Evolutionary conservation across 2,888 invertebrate species (phyloP), one percentile per base, ranked within the genome.

Genomic region (Dynastes hyllus): DNA sequence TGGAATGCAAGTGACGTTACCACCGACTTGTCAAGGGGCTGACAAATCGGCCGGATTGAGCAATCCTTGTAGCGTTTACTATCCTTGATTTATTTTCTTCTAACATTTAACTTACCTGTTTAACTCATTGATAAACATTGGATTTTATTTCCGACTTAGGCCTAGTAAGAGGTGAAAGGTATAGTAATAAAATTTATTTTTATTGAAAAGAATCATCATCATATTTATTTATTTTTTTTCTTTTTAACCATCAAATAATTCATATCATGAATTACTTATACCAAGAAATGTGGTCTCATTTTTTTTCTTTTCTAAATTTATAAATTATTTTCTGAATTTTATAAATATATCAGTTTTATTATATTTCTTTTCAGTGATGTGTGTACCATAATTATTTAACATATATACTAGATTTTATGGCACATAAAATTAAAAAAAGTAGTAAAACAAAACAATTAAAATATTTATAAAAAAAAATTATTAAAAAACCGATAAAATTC

Each of bases 341-440:
- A 51, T 45, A 69, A 69, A 50, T 69, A 69, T 69, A 27, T 50
- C 11, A 50, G n/a, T 50, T 50, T 8, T 69, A 27, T 27, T 50
- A 16, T 69, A 27, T 50, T 69, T 45, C 45, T 50, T n/a, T 53
- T 69, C 53, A 40, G 58, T 53, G 77, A 61, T 63, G 65, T 71
- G 11, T 45, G 69, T 77, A 69, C 58, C 63, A 65, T 78, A 70
- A 71, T 70, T 32, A 70, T 71, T 51, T 71, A 67, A 69, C 50
- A 78, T 78, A 77, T 77, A 77, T 69, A 78, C 58, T 70, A 78
- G 61, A 63, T 50, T 58, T 69, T 53, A 78, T 78, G 78, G 78
- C 78, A 78, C 78, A 50, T 78, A 71, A 70, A 77, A 77, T 77
- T 70, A 58, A 77, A 69, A 77, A 67, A 77, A 65, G 11, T 27